Evolutionary conservation across 2,797 vertebrate genomes (phyloP).

Genomic region (Nannoperca obscura): DNA sequence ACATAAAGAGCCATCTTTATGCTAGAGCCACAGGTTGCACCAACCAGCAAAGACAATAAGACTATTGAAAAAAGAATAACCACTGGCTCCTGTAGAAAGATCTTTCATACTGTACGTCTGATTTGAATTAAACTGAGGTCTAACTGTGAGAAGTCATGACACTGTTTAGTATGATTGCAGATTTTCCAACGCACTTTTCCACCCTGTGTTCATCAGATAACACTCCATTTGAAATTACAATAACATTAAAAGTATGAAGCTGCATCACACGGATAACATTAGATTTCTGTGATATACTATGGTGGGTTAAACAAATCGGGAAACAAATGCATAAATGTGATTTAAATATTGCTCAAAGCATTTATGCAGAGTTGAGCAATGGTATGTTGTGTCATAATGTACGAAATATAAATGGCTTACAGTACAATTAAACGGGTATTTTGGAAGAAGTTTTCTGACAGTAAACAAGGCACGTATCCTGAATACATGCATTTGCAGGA

Average conservation of each 20-base stretch:
- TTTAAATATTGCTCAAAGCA: background rate
- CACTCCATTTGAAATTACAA: background rate
- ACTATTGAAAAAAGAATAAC: background rate
- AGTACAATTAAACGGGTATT: background rate
- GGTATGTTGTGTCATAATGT: no score
- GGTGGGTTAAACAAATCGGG: background rate
- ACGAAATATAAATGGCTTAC: background rate
- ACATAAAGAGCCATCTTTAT: background rate
- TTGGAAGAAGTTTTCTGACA: background rate
- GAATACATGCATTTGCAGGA: background rate
- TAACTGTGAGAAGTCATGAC: background rate
- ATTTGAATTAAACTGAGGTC: background rate
- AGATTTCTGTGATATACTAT: background rate
- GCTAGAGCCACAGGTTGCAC: background rate
- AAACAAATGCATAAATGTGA: background rate
- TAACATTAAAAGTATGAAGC: background rate
- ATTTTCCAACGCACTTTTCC: background rate
- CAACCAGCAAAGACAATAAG: background rate
- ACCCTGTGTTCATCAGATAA: background rate
- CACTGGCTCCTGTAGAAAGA: background rate
- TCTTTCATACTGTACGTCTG: no score
- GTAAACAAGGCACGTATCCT: background rate
- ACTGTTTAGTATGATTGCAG: background rate
- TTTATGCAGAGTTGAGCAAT: no score
- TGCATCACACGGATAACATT: background rate